Evolutionary conservation across 2,888 invertebrate genomes (phyloP), one percentile per base, ranked within the genome.

Genomic region (Trypoxylon attenuatum): DNA sequence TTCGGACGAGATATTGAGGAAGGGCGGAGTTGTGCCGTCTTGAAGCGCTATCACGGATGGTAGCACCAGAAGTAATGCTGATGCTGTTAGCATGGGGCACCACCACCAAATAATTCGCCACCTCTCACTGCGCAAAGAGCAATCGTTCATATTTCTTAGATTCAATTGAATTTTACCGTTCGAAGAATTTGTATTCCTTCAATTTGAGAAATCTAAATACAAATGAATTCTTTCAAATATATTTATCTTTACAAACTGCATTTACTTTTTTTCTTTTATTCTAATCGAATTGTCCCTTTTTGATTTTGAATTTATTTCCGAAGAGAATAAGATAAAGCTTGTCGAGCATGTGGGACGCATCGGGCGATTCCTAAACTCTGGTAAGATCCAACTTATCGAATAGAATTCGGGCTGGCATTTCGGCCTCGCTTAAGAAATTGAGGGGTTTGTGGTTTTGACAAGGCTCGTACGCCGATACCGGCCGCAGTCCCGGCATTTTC

Each of bases 31-130:
- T 10, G 13, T 62, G 67, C 73, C 70, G 22, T 55, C 57, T 57
- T 64, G 67, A 68, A 73, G 64, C 62, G 77, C 79, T 58, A 63
- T 71, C 73, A 69, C 77, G 55, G 78, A 66, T 64, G 78, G 69
- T 56, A 82, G 68, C 76, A 77, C 52, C 64, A 83, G 57, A 41
- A 80, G 55, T 51, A 82, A 62, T 45, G 76, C 72, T 58, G 81
- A 74, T 60, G 69, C 74, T 71, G 74, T 63, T 74, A 78, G 77
- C 79, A 81, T 82, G 72, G 78, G 77, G 60, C 57, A 80, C 76
- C 71, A 76, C 50, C 69, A 73, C 55, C 71, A 52, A 47, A 59
- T 29, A 46, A 55, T 59, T 63, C 70, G 63, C 68, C 59, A 64
- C 61, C 63, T 50, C 63, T 67, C 69, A 59, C 71, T 71, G 62